phyloP scores from a whole-genome alignment of 2,888 invertebrate genomes.

The Neria commutata region DNA sequence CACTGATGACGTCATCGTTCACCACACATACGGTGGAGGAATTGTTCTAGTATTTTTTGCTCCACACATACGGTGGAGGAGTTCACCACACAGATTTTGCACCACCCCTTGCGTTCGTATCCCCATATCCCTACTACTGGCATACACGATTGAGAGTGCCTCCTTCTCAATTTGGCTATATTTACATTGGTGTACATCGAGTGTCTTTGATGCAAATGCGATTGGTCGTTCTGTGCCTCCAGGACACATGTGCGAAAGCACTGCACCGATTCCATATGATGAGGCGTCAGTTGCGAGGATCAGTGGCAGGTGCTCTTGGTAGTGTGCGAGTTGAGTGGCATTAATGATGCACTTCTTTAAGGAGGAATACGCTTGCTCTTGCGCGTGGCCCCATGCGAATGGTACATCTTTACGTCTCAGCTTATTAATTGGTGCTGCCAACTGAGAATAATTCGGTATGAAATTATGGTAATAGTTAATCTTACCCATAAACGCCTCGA shows the following conservation, averaged over 20 bases:
- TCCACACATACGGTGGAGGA: too few relatives aligned
- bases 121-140: too few relatives aligned
- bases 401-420: conserved; percentile 28
- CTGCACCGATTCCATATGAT: conserved; percentile 33
- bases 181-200: too few relatives aligned
- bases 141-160: too few relatives aligned
- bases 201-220: conserved; percentile 18
- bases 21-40: too few relatives aligned
- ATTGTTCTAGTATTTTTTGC: too few relatives aligned
- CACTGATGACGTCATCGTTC: too few relatives aligned
- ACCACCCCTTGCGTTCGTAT: too few relatives aligned
- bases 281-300: conserved; percentile 32
- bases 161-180: conserved; percentile 43
- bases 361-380: conserved; percentile 32
- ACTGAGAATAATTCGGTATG: conserved; percentile 23
- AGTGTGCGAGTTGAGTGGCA: conserved; percentile 16
- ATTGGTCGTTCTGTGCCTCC: too few relatives aligned
- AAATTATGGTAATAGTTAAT: conserved; percentile 43
- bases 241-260: too few relatives aligned
- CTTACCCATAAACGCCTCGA: conserved; percentile 43
- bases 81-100: too few relatives aligned
- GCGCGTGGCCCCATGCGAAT: conserved; percentile 35
- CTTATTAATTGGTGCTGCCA: conserved; percentile 39
- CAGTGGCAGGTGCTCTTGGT: conserved; percentile 13
- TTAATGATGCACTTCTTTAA: conserved; percentile 34